Evolutionary conservation across 2,888 invertebrate genomes (phyloP).

Genomic region (Spodoptera exigua): DNA sequence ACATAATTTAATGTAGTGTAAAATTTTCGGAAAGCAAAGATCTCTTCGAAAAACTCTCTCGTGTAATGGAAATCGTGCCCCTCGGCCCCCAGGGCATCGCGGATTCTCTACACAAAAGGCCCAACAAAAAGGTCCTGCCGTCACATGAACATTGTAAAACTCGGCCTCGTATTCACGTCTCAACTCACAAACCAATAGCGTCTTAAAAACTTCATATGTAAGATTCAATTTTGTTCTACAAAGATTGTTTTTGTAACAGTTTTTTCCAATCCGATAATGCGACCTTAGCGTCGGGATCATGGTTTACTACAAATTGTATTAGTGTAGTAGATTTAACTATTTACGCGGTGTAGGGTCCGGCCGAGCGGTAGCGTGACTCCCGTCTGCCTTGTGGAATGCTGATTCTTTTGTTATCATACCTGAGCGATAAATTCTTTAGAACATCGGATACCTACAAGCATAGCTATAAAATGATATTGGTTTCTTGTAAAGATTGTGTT

Average conservation of each 20-base stretch:
- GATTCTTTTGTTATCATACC: constrained; percentile 56
- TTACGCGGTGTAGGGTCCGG: constrained; percentile 75
- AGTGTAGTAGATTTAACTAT: constrained; percentile 88
- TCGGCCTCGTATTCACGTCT: constrained; percentile 79
- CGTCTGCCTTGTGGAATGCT: constrained; percentile 52
- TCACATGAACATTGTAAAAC: constrained; percentile 89
- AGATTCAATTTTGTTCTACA: constrained; percentile 69
- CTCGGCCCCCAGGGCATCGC: constrained; percentile 83
- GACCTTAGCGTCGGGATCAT: constrained; percentile 88
- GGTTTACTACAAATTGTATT: constrained; percentile 90
- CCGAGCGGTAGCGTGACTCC: constrained; percentile 58
- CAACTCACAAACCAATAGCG: constrained; percentile 69
- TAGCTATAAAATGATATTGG: constrained; percentile 10
- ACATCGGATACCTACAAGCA: constrained; percentile 12
- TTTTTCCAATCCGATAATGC: constrained; percentile 89
- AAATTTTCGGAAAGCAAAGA: constrained; percentile 77
- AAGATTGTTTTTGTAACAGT: constrained; percentile 80
- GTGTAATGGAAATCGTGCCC: constrained; percentile 88
- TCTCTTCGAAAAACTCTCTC: constrained; percentile 81
- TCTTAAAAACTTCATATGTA: constrained; percentile 66
- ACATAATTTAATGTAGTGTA: constrained; percentile 70
- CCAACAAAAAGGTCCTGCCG: constrained; percentile 87
- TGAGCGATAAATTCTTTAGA: constrained; percentile 41
- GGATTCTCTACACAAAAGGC: constrained; percentile 86
- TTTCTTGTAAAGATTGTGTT: constrained; percentile 5